Evolutionary conservation across 2,888 invertebrate genomes (phyloP).

Genomic region (Scaptomyza polygonia): DNA sequence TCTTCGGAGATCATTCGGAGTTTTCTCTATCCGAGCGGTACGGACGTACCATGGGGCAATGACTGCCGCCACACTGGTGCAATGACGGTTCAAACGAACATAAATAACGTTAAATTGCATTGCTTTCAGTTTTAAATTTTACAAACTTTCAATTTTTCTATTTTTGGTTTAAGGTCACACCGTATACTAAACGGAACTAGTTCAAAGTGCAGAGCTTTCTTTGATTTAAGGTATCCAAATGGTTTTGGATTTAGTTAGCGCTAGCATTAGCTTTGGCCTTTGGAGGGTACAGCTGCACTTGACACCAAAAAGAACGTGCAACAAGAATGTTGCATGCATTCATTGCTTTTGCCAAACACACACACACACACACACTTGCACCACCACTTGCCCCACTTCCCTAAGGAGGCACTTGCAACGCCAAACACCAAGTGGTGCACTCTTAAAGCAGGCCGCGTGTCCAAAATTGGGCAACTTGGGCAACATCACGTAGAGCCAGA

Average conservation of each 20-base stretch:
- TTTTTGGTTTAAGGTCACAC: too few relatives aligned
- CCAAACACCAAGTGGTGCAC: conserved; percentile 34
- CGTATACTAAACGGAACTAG: conserved; percentile 7
- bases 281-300: conserved; percentile 34
- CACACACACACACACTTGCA: too few relatives aligned
- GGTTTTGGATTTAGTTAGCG: conserved; percentile 52
- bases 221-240: conserved; percentile 21
- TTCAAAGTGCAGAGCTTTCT: conserved; percentile 3
- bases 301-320: conserved; percentile 52
- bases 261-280: conserved; percentile 39
- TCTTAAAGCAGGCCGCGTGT: conserved; percentile 45
- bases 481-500: conserved; percentile 68
- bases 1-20: too few relatives aligned
- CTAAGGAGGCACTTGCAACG: conserved; percentile 44
- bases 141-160: too few relatives aligned
- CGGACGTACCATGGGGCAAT: too few relatives aligned
- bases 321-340: conserved; percentile 45
- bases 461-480: conserved; percentile 66
- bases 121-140: neutral
- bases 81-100: too few relatives aligned
- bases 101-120: too few relatives aligned
- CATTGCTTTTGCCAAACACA: conserved; percentile 11
- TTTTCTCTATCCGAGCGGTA: too few relatives aligned
- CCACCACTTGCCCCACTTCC: conserved; percentile 24
- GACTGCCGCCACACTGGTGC: too few relatives aligned